These are phyloP conservation scores for mouse (Mus musculus) DNA, from an alignment of 2,113 vertebrate genomes.

Conservation along the genomic window GRCm39 chr2:59656001-59656500, in stretches of 20 bases:
- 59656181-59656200: no score
- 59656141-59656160: background rate
- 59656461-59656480: no score
- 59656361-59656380: background rate
- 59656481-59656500: no score
- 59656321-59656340: background rate
- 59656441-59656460: no score
- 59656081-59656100: background rate
- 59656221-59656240: background rate
- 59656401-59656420: no score
- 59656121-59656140: background rate
- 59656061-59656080: background rate
- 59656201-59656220: background rate
- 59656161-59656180: background rate
- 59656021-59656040: background rate
- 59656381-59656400: no score
- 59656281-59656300: background rate
- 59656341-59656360: background rate
- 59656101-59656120: background rate
- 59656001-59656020: background rate
- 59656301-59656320: background rate
- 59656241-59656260: background rate
- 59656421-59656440: no score
- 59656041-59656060: background rate
- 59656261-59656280: background rate